phyloP scores from a whole-genome alignment of 2,888 invertebrate genomes.

The Callyntrura sp. region DNA sequence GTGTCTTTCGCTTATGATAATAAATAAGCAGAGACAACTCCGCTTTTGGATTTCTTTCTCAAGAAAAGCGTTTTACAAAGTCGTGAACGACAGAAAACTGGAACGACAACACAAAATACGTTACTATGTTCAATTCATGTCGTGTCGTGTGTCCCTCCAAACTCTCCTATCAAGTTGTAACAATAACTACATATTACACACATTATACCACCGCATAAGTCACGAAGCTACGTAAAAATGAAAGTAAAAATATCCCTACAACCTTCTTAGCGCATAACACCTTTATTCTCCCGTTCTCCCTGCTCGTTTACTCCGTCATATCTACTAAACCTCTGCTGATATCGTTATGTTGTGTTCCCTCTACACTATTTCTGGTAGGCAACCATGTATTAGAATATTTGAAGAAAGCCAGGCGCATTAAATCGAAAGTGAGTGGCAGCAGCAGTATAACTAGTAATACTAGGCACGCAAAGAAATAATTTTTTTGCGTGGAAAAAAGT shows the following conservation, averaged over 20 bases:
- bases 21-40: background rate
- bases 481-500: constrained; percentile 79
- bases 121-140: constrained; percentile 28
- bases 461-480: constrained; percentile 81
- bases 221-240: constrained; percentile 24
- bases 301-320: background rate
- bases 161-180: background rate
- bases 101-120: constrained; percentile 37
- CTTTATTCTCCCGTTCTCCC: constrained; percentile 22
- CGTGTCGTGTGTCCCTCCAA: background rate
- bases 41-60: background rate
- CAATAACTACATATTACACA: background rate
- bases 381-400: background rate
- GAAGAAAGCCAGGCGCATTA: constrained; percentile 24
- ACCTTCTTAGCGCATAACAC: background rate
- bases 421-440: constrained; percentile 62
- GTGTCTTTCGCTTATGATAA: background rate
- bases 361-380: background rate
- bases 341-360: constrained; percentile 2
- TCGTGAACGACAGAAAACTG: constrained; percentile 51
- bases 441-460: background rate
- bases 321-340: background rate
- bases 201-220: background rate
- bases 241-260: constrained; percentile 27
- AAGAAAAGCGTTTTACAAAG: constrained; percentile 28